These are phyloP conservation scores for Crotalus horridus DNA, from an alignment of 2,113 vertebrate genomes.

Conservation along the genomic window DNA sequence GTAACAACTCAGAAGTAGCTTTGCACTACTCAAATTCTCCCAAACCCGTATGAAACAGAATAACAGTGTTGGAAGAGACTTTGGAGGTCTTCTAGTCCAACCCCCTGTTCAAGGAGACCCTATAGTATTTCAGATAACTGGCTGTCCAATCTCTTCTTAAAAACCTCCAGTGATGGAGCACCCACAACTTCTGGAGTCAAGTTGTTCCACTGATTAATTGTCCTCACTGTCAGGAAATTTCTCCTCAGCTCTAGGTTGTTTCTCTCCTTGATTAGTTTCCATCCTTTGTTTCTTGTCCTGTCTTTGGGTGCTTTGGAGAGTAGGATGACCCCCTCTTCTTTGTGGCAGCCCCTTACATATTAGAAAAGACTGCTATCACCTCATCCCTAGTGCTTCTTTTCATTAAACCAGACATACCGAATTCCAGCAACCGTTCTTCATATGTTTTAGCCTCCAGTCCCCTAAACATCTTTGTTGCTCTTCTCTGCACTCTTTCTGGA, in stretches of 20 bases:
- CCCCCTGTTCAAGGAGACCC: neutral
- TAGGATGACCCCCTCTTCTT: neutral
- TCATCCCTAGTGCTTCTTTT: neutral
- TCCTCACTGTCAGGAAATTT: neutral
- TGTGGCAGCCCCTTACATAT: neutral
- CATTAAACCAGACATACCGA: neutral
- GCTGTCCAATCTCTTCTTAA: neutral
- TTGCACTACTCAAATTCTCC: neutral
- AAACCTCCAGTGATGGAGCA: neutral
- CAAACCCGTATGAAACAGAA: neutral
- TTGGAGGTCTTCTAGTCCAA: neutral
- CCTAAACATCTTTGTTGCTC: neutral
- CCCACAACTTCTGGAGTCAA: neutral
- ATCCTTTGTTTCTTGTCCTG: no score
- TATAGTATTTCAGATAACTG: neutral
- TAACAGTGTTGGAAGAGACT: neutral
- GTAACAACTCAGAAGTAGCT: neutral
- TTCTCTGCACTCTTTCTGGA: neutral
- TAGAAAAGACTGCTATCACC: neutral
- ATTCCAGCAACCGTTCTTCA: neutral
- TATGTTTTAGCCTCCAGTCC: neutral
- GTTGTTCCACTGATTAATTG: fast-evolving
- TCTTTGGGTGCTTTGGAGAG: no score
- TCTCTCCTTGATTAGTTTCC: neutral
- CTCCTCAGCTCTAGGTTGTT: neutral